Evolutionary conservation across 2,113 vertebrate species (phyloP).

Genomic region (Stegostoma tigrinum): DNA sequence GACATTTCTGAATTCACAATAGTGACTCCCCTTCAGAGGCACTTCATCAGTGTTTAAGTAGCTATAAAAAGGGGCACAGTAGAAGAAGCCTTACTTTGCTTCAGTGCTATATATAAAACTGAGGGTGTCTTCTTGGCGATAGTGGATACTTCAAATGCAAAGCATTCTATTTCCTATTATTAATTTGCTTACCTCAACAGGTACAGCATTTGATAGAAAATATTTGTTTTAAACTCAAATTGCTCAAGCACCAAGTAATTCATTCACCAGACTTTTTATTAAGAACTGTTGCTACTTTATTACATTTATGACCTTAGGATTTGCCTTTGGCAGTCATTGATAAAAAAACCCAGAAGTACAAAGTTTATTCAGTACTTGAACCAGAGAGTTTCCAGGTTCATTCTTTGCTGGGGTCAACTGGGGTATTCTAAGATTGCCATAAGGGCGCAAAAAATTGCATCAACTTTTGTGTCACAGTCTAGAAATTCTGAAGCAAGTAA

Average conservation of each 20-base stretch:
- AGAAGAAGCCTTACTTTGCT: background rate
- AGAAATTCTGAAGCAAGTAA: background rate
- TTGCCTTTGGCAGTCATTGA: background rate
- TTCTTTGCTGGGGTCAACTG: background rate
- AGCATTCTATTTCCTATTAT: background rate
- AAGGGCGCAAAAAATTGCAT: background rate
- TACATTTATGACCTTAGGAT: background rate
- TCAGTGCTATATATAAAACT: background rate
- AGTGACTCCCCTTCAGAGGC: background rate
- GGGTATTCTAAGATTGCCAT: background rate
- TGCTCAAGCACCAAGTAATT: background rate
- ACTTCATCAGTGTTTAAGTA: background rate
- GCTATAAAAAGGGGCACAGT: background rate
- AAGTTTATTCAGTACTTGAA: background rate
- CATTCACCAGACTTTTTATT: background rate
- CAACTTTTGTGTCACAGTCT: background rate
- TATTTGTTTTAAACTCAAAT: background rate
- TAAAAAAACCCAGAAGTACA: background rate
- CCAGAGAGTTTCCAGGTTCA: background rate
- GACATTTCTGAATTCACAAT: background rate
- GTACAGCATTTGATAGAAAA: background rate
- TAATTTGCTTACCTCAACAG: background rate
- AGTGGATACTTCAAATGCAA: background rate
- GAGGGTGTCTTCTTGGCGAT: background rate
- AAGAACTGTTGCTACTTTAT: background rate